Percentiles rank a stretch among this genome's conserved stretches.
These are phyloP conservation scores for Periparus ater DNA, from an alignment of 2,797 vertebrate species.

Conservation along the genomic window DNA sequence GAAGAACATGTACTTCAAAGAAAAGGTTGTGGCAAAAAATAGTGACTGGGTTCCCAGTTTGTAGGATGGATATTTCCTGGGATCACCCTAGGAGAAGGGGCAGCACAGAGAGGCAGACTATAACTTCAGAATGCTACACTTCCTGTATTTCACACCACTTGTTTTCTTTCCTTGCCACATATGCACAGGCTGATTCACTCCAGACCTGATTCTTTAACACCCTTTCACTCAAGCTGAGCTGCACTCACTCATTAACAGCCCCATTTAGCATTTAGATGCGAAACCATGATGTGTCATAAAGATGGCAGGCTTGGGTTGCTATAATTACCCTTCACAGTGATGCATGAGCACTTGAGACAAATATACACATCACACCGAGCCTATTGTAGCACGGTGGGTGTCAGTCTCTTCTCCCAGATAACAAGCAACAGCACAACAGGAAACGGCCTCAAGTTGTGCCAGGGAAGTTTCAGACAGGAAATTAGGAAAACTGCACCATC, in stretches of 20 bases:
- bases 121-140: neutral
- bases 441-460: neutral
- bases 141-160: neutral
- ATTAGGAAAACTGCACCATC: neutral
- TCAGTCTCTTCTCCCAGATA: neutral
- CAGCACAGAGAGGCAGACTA: neutral
- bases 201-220: constrained; percentile 15
- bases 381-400: neutral
- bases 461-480: neutral
- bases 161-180: neutral
- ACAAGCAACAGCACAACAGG: neutral
- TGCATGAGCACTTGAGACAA: constrained; percentile 2
- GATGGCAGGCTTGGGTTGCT: constrained; percentile 3
- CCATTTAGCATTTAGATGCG: neutral
- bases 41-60: neutral
- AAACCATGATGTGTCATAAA: constrained; percentile 37
- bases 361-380: neutral
- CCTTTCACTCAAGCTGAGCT: constrained; percentile 27
- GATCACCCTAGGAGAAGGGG: neutral
- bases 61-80: neutral
- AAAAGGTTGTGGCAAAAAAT: neutral
- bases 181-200: constrained; percentile 13
- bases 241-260: constrained; percentile 34
- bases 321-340: constrained; percentile 14
- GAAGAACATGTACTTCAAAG: neutral